Conservation (phyloP, 2,888 invertebrate genomes). For the Sepioteuthis lessoniana region DNA sequence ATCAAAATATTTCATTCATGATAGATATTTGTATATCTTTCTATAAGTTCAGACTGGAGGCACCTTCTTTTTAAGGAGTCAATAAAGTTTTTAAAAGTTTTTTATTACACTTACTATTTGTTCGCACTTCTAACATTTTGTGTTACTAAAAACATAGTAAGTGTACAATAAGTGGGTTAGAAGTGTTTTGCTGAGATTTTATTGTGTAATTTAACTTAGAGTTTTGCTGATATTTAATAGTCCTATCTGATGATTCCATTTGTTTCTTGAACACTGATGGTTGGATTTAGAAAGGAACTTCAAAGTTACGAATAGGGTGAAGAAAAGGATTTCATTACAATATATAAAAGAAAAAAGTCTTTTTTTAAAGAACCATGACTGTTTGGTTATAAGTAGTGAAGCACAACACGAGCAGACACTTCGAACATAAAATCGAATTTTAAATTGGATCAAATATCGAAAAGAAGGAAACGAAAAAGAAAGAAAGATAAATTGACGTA, state of each 20-base stretch:
- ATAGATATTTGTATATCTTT: neutral
- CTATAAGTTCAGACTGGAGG: too few species aligned
- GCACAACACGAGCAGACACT: neutral
- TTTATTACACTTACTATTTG: neutral
- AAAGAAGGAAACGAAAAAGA: neutral
- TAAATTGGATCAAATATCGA: neutral
- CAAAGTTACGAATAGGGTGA: too few species aligned
- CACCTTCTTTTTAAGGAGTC: too few species aligned
- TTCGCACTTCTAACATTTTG: neutral
- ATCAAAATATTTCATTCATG: neutral
- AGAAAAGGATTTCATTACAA: too few species aligned
- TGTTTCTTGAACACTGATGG: neutral
- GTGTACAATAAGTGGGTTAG: neutral
- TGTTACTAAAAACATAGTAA: neutral
- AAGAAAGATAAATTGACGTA: neutral
- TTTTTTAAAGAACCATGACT: neutral
- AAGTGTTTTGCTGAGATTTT: too few species aligned
- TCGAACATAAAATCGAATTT: neutral
- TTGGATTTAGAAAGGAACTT: too few species aligned
- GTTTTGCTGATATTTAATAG: too few species aligned
- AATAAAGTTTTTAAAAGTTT: too few species aligned
- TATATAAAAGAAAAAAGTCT: too few species aligned
- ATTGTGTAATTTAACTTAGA: too few species aligned
- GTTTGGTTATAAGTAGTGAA: neutral
- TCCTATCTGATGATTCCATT: neutral